phyloP scores from a whole-genome alignment of 1,140 invertebrate species.

The Achatina immaculata region DNA sequence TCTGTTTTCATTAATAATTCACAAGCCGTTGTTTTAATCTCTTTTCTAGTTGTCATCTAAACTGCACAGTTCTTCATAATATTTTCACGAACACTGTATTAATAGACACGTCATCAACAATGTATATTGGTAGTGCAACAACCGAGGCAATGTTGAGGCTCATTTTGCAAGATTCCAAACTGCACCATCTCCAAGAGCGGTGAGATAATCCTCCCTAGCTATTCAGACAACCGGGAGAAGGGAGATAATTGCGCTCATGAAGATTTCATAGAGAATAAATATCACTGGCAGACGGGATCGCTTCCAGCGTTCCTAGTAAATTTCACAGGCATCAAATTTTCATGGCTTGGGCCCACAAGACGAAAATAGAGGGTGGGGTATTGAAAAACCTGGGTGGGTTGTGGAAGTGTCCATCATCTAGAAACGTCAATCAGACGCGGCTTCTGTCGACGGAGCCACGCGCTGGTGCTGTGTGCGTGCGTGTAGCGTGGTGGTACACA shows the following conservation, averaged over 20 bases:
- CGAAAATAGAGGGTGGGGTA: background rate
- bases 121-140: background rate
- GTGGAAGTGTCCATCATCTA: no score
- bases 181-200: background rate
- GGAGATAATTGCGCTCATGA: slow-evolving; percentile 25
- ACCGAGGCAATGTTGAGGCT: background rate
- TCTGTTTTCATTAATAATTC: slow-evolving; percentile 8
- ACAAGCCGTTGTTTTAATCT: background rate
- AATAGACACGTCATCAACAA: background rate
- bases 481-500: no score
- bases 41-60: background rate
- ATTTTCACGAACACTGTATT: background rate
- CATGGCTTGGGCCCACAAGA: background rate
- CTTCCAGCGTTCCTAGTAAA: background rate
- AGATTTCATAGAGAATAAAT: slow-evolving; percentile 37
- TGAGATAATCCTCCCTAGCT: background rate
- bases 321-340: slow-evolving; percentile 38
- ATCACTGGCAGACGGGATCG: background rate
- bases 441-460: no score
- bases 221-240: background rate
- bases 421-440: no score
- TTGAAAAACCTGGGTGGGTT: background rate
- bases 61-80: background rate
- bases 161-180: background rate
- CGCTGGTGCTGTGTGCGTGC: no score